Percentiles rank a stretch among this genome's conserved stretches.
Conservation (phyloP, 2,113 vertebrate species). For the Strix aluco region DNA sequence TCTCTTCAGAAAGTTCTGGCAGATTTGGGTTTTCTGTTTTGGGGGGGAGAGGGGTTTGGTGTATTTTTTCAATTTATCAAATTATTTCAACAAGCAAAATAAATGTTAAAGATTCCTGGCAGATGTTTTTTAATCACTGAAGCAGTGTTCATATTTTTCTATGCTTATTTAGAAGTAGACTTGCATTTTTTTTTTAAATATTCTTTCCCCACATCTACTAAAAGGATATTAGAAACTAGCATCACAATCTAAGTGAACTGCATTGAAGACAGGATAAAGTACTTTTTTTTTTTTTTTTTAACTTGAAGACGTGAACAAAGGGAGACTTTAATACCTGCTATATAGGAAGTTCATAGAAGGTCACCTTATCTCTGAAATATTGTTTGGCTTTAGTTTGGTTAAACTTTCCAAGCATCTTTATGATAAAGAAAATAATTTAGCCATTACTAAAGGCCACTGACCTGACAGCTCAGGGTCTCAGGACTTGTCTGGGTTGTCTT, state of each 20-base stretch:
- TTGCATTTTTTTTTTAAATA: not conserved
- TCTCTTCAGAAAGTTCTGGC: not conserved
- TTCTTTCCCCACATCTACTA: not conserved
- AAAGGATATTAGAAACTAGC: not conserved
- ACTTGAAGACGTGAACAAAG: not conserved
- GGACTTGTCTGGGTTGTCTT: not conserved
- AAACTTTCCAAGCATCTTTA: not conserved
- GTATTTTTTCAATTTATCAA: not conserved
- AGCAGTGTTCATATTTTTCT: not conserved
- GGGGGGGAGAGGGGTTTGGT: rapidly evolving
- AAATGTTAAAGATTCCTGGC: not conserved
- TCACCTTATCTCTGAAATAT: not conserved
- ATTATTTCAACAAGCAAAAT: not conserved
- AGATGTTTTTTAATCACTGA: not conserved
- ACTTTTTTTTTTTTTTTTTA: not conserved
- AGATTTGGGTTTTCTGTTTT: not conserved
- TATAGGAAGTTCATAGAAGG: not conserved
- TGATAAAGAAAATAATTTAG: not conserved
- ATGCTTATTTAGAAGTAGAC: not conserved
- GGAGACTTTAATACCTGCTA: not conserved
- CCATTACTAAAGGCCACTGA: not conserved
- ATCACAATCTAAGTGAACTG: not conserved
- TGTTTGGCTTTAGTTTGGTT: not conserved
- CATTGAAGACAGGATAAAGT: not conserved
- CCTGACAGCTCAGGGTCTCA: not conserved